Evolutionary conservation across 2,797 vertebrate species (phyloP), one percentile per base, ranked within the genome.

Genomic region (Lerista edwardsae): DNA sequence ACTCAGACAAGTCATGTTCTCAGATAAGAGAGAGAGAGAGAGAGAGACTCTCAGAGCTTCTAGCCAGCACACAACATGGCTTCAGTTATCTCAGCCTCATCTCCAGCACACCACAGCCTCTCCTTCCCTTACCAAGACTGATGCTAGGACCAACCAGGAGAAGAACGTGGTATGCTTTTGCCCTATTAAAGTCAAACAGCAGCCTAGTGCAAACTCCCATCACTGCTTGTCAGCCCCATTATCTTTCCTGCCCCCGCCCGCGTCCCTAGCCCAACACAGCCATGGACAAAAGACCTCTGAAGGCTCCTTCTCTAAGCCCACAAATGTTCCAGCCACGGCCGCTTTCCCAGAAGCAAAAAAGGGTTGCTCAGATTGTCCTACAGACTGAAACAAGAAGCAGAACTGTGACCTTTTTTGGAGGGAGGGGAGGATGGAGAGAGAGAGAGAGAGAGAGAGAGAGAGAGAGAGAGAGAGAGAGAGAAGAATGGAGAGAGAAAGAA

Each of bases 41-140:
- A 55, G 47, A 69, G 62, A 81, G 21, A 77, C 73, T 95, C 96
- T 97, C 96, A 95, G 73, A 94, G 95, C 94, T 95, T 94, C 93
- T 94, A 79, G 96, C 94, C 95, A 93, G 96, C 95, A 92, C 96
- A 97, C 97, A 98, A 99, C 97, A 98, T 99, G 98, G 98, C 98
- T 96, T 96, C 98, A 96, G 96, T 94, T 96, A 97, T 96, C 96
- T 96, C 96, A 97, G 97, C 95, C 95, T 95, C 96, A 97, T 97
- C 96, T 96, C 93, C 96, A 95, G 92, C 94, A 95, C 68, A 95
- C 78, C 83, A 96, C 95, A 82, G 81, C 8, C 11, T 31, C 36
- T 12, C 11, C 2, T 0, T 1, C 3, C 4, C 84, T 57, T 78
- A 91, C 86, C 89, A 88, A 83, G 85, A 79, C 84, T 91, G 93